These are phyloP conservation scores for Euphydryas editha DNA, from an alignment of 2,888 invertebrate species.

Conservation along the genomic window DNA sequence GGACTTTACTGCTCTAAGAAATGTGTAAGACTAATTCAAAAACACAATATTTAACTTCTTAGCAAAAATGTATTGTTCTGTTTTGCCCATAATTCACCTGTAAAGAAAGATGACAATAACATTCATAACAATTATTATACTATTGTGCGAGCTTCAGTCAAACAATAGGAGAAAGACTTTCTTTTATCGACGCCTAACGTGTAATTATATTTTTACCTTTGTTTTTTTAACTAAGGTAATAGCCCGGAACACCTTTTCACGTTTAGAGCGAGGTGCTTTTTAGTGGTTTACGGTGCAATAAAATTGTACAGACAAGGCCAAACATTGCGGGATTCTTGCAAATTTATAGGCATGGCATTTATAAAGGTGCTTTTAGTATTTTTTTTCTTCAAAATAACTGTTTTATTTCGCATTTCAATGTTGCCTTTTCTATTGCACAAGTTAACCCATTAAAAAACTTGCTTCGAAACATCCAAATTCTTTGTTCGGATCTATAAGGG, in stretches of 20 bases:
- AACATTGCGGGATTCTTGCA: constrained; percentile 76
- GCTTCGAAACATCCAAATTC: constrained; percentile 54
- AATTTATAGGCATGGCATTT: constrained; percentile 55
- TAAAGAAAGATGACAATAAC: constrained; percentile 56
- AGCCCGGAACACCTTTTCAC: constrained; percentile 69
- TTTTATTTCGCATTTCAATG: constrained; percentile 43
- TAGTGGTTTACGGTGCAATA: constrained; percentile 80
- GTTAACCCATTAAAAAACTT: constrained; percentile 68
- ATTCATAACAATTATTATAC: constrained; percentile 59
- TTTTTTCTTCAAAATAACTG: constrained; percentile 45
- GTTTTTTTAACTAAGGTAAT: constrained; percentile 71
- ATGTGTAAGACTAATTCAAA: constrained; percentile 38
- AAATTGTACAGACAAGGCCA: constrained; percentile 74
- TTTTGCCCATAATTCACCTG: constrained; percentile 62
- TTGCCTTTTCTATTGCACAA: constrained; percentile 49
- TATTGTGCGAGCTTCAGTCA: constrained; percentile 57
- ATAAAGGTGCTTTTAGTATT: constrained; percentile 49
- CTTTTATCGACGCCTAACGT: constrained; percentile 66
- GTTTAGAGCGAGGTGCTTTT: constrained; percentile 72
- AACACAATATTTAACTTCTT: constrained; percentile 24
- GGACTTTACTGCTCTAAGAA: constrained; percentile 24
- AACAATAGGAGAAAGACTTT: constrained; percentile 79
- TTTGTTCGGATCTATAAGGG: constrained; percentile 72
- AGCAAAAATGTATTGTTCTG: constrained; percentile 41
- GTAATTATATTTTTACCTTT: constrained; percentile 71